phyloP scores from a whole-genome alignment of 2,888 invertebrate genomes.

The Cephus pygmeus region DNA sequence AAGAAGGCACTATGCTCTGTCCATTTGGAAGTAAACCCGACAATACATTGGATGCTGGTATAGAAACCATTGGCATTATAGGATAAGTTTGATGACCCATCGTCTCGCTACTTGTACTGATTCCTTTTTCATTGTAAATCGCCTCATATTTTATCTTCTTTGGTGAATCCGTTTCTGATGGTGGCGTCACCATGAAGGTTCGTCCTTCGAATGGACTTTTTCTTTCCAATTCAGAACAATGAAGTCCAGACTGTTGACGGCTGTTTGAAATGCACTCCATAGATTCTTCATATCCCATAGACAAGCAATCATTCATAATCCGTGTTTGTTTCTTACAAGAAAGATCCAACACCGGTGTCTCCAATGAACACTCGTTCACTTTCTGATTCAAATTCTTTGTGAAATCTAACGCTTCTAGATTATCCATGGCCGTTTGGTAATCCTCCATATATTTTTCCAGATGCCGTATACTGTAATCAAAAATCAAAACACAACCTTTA shows the following conservation, averaged over 20 bases:
- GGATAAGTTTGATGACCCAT: constrained; percentile 19
- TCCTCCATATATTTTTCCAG: constrained; percentile 25
- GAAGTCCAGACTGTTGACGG: not conserved
- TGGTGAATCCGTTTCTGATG: constrained; percentile 52
- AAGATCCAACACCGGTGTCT: constrained; percentile 47
- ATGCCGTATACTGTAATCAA: not conserved
- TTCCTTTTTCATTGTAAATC: constrained; percentile 24
- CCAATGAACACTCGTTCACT: constrained; percentile 16
- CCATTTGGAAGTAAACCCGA: not conserved
- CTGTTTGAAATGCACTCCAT: not conserved
- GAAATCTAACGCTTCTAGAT: constrained; percentile 35
- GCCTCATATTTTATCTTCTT: constrained; percentile 40
- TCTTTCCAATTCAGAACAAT: constrained; percentile 26
- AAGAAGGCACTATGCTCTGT: not conserved
- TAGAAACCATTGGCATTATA: constrained; percentile 21
- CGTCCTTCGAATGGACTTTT: constrained; percentile 46
- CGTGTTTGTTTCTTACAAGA: constrained; percentile 45
- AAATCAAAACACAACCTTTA: not conserved
- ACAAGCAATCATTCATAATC: not conserved
- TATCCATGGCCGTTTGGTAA: constrained; percentile 17
- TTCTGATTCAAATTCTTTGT: constrained; percentile 20
- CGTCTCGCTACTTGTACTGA: not conserved
- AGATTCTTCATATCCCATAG: not conserved
- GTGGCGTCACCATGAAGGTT: constrained; percentile 51
- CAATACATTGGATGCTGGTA: not conserved